Evolutionary conservation across 2,113 vertebrate genomes (phyloP).

Genomic region (Melierax canorus): DNA sequence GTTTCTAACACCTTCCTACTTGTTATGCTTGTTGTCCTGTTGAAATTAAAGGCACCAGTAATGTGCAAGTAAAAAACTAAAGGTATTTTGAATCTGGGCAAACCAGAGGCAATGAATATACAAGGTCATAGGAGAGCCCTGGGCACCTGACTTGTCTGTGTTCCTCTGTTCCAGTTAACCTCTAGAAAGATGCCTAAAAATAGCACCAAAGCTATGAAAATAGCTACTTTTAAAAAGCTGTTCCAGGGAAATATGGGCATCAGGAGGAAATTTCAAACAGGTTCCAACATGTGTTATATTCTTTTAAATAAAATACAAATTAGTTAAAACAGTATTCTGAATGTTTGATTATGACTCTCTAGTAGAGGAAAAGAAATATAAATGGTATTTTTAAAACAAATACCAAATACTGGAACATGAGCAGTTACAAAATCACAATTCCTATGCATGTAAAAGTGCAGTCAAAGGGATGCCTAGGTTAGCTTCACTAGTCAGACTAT

Average conservation of each 20-base stretch:
- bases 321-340: neutral
- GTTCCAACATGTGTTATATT: neutral
- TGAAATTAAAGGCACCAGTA: neutral
- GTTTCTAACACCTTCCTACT: neutral
- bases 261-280: neutral
- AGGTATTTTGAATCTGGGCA: neutral
- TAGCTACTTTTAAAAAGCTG: neutral
- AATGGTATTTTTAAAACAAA: neutral
- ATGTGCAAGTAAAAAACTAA: neutral
- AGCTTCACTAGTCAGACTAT: neutral
- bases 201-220: neutral
- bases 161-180: neutral
- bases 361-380: neutral
- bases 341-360: neutral
- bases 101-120: neutral
- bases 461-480: neutral
- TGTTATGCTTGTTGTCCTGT: neutral
- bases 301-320: neutral
- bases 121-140: neutral
- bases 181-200: neutral
- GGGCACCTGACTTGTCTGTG: neutral
- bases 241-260: neutral
- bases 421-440: neutral
- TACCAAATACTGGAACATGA: neutral
- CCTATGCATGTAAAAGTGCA: neutral